Percentiles rank a stretch among this genome's conserved stretches.
These are phyloP conservation scores for Limnephilus rhombicus DNA, from an alignment of 2,888 invertebrate species.

Conservation along the genomic window DNA sequence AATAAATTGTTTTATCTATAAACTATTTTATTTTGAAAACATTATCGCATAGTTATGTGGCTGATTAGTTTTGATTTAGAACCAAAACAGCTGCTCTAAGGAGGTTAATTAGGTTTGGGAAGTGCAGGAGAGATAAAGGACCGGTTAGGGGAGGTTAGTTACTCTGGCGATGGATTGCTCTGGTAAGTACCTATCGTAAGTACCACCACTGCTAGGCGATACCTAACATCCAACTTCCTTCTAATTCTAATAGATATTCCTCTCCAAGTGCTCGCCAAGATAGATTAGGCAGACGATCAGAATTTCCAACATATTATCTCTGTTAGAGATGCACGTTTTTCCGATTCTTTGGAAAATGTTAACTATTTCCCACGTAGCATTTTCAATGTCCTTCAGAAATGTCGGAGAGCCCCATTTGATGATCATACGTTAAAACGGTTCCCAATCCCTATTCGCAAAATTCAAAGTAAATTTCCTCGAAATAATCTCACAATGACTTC, in stretches of 20 bases:
- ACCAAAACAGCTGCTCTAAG: neutral
- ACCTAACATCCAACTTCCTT: too few relatives aligned
- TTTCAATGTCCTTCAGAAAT: neutral
- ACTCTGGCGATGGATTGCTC: neutral
- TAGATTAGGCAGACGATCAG: neutral
- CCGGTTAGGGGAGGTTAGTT: neutral
- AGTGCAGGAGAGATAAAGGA: neutral
- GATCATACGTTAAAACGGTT: neutral
- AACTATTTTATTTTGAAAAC: neutral
- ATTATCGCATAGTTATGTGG: neutral
- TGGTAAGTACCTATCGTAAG: neutral
- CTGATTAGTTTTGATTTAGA: neutral
- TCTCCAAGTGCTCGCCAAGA: neutral
- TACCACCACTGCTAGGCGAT: too few relatives aligned
- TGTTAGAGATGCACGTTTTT: neutral
- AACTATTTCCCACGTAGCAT: neutral
- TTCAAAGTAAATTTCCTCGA: constrained; percentile 45
- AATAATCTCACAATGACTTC: constrained; percentile 44
- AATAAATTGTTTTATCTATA: neutral
- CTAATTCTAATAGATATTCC: neutral
- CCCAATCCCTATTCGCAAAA: constrained; percentile 27
- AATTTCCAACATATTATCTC: neutral
- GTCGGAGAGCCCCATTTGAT: neutral
- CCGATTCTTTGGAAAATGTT: neutral
- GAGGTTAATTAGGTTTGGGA: neutral